phyloP scores from a whole-genome alignment of 2,888 invertebrate species.

The Phortica magna region DNA sequence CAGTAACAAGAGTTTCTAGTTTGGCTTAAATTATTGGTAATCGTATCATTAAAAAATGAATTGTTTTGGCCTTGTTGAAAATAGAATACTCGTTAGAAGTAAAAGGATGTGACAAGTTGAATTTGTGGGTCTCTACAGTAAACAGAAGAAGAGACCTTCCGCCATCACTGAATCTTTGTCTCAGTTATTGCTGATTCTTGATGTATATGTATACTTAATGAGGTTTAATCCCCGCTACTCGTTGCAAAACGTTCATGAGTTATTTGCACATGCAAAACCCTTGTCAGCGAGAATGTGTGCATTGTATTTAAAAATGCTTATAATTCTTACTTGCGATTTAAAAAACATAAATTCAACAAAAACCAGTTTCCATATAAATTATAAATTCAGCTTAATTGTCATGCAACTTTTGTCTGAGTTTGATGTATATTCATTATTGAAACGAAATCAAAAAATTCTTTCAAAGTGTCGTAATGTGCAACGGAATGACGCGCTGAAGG shows the following conservation, averaged over 20 bases:
- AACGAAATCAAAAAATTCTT: not conserved
- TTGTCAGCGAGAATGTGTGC: not conserved
- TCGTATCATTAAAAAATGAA: no score
- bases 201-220: no score
- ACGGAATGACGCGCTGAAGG: not conserved
- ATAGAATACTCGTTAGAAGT: no score
- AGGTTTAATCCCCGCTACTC: no score
- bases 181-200: no score
- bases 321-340: not conserved
- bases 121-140: no score
- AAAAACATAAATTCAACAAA: not conserved
- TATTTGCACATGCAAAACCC: not conserved
- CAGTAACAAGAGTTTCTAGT: no score
- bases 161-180: no score
- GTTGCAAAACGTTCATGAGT: not conserved
- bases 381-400: conserved; percentile 4
- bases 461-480: not conserved
- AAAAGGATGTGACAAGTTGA: no score
- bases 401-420: conserved; percentile 6
- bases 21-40: no score
- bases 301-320: not conserved
- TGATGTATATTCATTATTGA: not conserved
- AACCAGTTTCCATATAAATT: not conserved
- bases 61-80: no score
- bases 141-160: no score